Base-by-base conservation (phyloP, 2,888 invertebrate species). In the Rhimphoctona megacephalus region DNA sequence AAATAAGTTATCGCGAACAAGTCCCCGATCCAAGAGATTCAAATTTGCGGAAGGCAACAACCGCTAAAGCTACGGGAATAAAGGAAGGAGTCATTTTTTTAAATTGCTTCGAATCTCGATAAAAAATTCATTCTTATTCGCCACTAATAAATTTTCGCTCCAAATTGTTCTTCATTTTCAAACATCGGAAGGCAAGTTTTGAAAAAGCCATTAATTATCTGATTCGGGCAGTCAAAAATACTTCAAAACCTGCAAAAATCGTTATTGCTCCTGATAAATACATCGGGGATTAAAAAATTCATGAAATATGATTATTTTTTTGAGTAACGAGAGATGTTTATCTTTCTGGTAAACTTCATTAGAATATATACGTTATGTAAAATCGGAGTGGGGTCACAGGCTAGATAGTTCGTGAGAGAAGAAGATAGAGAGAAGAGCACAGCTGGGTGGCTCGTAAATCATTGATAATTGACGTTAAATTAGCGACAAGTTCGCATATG, bases 401-500 rank as follows among this genome's bases (percentile, higher is more conserved):
- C 57, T 79, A 80, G 76, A 83, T 72, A 57, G 67, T 61, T 72
- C 25, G 49, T 43, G 79, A 82, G 69, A 66, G 25, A 25, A 43
- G 19, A 5, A 46, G 30, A 43, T 5, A 69, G 19, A 6, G 79
- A 85, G 74, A 74, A 69, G 66, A 72, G 5, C 57, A 69, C 83
- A 76, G 83, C 85, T 87, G 86, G 83, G 64, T 85, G 85, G 76
- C 88, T 88, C 87, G 81, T 88, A 87, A 87, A 88, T 88, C 88
- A 88, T 87, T 83, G 85, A 87, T 88, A 88, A 88, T 88, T 88
- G 88, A 87, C 88, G 87, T 88, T 87, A 77, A 88, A 87, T 87
- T 85, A 88, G 87, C 84, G 85, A 84, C 82, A 78, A 78, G 81
- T 78, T 81, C 54, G 57, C 72, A 30, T 39, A 66, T 64, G 61